These are phyloP conservation scores for Lathamus discolor DNA, from an alignment of 2,113 vertebrate species.

Conservation along the genomic window DNA sequence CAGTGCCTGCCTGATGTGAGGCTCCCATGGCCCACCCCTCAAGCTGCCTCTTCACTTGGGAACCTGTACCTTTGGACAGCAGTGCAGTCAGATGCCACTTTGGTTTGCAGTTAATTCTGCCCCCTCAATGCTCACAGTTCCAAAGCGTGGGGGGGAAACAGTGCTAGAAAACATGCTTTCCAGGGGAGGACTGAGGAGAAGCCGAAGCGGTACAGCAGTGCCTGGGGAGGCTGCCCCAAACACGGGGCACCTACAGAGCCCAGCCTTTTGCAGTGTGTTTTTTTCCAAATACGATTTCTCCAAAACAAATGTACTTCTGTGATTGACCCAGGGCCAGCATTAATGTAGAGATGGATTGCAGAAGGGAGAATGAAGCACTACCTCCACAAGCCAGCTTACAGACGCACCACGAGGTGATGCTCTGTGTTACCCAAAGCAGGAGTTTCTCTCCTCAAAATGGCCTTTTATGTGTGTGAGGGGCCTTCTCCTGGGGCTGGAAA, in stretches of 20 bases:
- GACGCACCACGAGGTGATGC: background rate
- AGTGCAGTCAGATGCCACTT: background rate
- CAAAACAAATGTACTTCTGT: background rate
- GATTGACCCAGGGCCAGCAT: too few species aligned
- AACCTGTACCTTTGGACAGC: background rate
- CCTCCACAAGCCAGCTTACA: too few species aligned
- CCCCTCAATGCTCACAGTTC: rapidly evolving
- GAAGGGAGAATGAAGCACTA: rapidly evolving
- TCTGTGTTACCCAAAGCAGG: background rate
- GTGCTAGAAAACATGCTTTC: background rate
- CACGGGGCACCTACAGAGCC: background rate
- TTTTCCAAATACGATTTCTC: background rate
- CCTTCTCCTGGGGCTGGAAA: background rate
- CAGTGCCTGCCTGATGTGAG: rapidly evolving
- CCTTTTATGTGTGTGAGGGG: background rate
- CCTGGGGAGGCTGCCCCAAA: background rate
- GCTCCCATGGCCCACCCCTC: background rate
- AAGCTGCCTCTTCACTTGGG: background rate
- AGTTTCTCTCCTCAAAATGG: background rate
- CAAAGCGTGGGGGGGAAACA: background rate
- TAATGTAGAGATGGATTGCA: background rate
- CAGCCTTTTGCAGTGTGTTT: rapidly evolving
- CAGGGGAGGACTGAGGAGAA: background rate
- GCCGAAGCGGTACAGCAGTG: rapidly evolving
- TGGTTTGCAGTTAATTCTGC: background rate